These are phyloP conservation scores for Nyctalus aviator DNA, from an alignment of 2,797 vertebrate species.

Conservation along the genomic window DNA sequence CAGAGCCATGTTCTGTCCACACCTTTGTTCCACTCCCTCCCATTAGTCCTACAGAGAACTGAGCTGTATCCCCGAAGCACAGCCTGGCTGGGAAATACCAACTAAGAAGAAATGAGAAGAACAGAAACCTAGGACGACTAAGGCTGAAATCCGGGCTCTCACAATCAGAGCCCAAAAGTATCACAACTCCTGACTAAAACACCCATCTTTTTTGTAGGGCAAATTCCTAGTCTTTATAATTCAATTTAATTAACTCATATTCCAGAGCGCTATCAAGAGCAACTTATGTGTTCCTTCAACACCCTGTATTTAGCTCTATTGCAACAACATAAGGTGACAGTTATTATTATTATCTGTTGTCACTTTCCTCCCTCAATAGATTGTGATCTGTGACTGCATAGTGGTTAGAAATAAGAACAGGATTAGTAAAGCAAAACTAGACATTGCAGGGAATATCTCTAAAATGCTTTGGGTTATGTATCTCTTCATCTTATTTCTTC, in stretches of 20 bases:
- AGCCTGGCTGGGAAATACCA: neutral
- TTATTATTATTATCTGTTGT: neutral
- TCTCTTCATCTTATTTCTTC: neutral
- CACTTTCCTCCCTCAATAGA: neutral
- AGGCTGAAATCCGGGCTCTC: neutral
- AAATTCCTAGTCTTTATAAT: constrained; percentile 16
- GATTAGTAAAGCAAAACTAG: neutral
- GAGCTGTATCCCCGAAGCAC: neutral
- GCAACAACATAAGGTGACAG: neutral
- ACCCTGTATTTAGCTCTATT: neutral
- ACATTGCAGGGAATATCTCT: neutral
- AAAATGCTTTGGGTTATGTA: neutral
- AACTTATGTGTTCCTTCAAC: neutral
- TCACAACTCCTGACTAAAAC: neutral
- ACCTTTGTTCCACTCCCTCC: neutral
- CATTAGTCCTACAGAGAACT: neutral
- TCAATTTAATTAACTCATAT: neutral
- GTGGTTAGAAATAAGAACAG: neutral
- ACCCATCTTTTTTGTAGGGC: neutral
- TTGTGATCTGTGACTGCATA: neutral
- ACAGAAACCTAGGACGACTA: neutral
- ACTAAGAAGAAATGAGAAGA: neutral
- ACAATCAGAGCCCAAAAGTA: neutral
- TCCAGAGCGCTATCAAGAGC: neutral
- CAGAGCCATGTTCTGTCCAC: neutral